Percentiles rank a stretch among this genome's conserved stretches.
phyloP scores from a whole-genome alignment of 1,140 invertebrate genomes.

The Drosophila takahashii region DNA sequence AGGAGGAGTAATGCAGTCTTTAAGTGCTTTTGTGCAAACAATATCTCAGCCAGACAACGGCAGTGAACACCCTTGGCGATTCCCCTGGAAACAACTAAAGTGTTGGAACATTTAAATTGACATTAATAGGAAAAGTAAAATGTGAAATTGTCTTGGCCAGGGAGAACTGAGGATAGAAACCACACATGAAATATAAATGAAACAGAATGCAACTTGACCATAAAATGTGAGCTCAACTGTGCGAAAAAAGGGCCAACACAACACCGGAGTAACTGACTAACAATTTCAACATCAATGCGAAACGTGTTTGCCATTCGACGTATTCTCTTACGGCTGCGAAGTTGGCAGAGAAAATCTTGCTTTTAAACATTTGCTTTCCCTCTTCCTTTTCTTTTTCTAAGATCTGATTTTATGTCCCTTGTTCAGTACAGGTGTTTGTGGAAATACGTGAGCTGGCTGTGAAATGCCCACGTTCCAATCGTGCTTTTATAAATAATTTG shows the following conservation, averaged over 20 bases:
- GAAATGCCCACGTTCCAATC: background rate
- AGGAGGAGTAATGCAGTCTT: conserved; percentile 37
- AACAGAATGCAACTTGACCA: conserved; percentile 63
- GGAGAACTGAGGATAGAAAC: conserved; percentile 13
- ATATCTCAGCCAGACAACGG: conserved; percentile 37
- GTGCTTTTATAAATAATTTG: background rate
- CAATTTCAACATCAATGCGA: conserved; percentile 55
- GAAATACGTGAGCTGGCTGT: conserved; percentile 25
- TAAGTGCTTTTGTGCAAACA: conserved; percentile 54
- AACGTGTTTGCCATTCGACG: conserved; percentile 65
- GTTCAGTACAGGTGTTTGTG: conserved; percentile 41
- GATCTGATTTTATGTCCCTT: conserved; percentile 60
- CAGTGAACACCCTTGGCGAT: conserved; percentile 3
- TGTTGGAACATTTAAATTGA: conserved; percentile 66
- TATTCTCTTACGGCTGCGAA: conserved; percentile 6
- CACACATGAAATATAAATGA: conserved; percentile 70
- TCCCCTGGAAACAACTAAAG: conserved; percentile 28
- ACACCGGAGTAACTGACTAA: conserved; percentile 9
- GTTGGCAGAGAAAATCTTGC: conserved; percentile 7
- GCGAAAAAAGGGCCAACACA: conserved; percentile 26
- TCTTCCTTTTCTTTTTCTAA: conserved; percentile 2
- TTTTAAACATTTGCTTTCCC: background rate
- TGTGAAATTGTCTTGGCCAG: conserved; percentile 40
- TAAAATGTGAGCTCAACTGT: conserved; percentile 59
- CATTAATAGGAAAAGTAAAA: conserved; percentile 56